Percentiles rank a stretch among this genome's conserved stretches.
These are phyloP conservation scores for Myiotriccus ornatus DNA, from an alignment of 2,797 vertebrate species.

Conservation along the genomic window DNA sequence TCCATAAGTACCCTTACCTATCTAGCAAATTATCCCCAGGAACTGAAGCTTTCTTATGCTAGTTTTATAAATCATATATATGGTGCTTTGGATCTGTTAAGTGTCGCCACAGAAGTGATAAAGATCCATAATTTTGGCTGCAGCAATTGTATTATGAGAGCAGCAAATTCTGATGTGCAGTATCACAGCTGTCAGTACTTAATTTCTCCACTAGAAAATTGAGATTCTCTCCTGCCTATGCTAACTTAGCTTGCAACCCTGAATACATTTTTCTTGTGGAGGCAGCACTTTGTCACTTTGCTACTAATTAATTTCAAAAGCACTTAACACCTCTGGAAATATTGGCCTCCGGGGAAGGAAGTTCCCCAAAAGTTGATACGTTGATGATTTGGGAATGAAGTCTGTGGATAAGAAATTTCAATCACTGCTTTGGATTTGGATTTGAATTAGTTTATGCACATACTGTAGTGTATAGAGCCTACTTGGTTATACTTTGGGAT, in stretches of 20 bases:
- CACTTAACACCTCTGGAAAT: neutral
- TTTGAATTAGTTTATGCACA: neutral
- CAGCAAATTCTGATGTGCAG: conserved; percentile 58
- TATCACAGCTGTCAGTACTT: conserved; percentile 65
- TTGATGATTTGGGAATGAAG: neutral
- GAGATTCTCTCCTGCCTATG: neutral
- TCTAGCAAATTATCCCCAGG: neutral
- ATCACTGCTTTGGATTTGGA: neutral
- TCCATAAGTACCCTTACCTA: neutral
- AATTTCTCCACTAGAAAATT: neutral
- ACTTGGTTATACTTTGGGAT: neutral
- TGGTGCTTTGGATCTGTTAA: conserved; percentile 48
- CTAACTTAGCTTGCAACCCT: neutral
- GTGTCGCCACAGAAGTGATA: neutral
- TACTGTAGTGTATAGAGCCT: neutral
- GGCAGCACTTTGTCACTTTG: neutral
- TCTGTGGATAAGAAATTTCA: neutral
- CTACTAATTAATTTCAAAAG: neutral
- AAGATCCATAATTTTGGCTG: conserved; percentile 36
- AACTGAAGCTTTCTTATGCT: neutral
- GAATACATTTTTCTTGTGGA: neutral
- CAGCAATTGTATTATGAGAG: conserved; percentile 44
- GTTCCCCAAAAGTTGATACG: neutral
- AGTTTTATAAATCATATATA: neutral
- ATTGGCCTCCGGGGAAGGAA: neutral